Conservation (phyloP, 2,113 vertebrate genomes). For the Nipponia nippon region DNA sequence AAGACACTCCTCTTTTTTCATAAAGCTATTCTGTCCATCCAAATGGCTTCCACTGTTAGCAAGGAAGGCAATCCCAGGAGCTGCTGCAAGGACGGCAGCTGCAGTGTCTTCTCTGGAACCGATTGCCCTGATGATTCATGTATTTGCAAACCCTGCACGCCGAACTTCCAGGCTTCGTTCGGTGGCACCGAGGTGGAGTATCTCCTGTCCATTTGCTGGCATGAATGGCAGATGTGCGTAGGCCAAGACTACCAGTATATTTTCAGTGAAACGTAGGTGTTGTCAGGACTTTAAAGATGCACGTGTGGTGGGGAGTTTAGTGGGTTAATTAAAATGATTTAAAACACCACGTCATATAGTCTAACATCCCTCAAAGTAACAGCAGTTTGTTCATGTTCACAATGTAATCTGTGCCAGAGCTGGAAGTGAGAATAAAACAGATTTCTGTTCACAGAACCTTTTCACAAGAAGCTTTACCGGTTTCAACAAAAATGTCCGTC, state of each 20-base stretch:
- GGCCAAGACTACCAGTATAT: neutral
- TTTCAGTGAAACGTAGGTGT: neutral
- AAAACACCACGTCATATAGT: neutral
- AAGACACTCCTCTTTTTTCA: neutral
- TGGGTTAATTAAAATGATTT: neutral
- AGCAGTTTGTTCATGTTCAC: neutral
- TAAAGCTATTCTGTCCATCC: neutral
- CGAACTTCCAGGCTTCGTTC: neutral
- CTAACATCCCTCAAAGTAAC: neutral
- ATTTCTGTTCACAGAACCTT: neutral
- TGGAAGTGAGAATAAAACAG: neutral
- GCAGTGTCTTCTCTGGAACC: neutral
- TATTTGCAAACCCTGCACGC: neutral
- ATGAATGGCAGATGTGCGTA: rapidly evolving
- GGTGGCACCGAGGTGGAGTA: neutral
- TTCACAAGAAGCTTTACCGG: neutral
- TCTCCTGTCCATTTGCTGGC: neutral
- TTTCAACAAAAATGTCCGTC: neutral
- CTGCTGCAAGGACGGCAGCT: neutral
- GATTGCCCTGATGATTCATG: rapidly evolving
- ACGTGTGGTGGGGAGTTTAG: neutral
- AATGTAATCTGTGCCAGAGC: neutral
- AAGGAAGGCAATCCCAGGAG: neutral
- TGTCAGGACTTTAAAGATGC: neutral
- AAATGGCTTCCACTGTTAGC: neutral